Evolutionary conservation across 2,888 invertebrate genomes (phyloP), one percentile per base, ranked within the genome.

Genomic region (Amblyjoppa fuscipennis): DNA sequence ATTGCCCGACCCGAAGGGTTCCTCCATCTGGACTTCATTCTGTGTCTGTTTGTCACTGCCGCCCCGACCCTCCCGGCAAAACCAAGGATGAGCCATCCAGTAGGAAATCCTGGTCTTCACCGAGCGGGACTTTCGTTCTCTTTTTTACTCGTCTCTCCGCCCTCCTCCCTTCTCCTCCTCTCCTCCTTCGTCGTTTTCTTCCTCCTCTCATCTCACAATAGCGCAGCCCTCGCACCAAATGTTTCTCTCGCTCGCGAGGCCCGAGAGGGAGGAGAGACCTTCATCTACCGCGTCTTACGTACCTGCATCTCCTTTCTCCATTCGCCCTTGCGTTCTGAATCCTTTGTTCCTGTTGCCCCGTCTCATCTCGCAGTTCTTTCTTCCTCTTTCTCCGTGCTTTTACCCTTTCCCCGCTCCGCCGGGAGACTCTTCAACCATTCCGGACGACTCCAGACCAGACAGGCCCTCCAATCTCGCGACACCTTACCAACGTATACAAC

Each of bases 1-100:
- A 93, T 93, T 91, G 90, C 89, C 84, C 89, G 89, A 88, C 84
- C 89, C 84, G 85, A 83, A 89, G 87, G 87, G 87, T 87, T 87
- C 86, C 84, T 80, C 85, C 25, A 45, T 61, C 80, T 81, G 71
- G 66, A 53, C 78, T 73, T 31, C 51, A 59, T 28, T 53, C 51
- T 25, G 41, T 61, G 53, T 49, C 56, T 87, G 25, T 49, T 49
- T 25, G 59, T 28, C 28, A 13, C 28, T 28, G 13, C 4, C 28
- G 25, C 84, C 79, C 73, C 85, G 68, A 87, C 81, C 82, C 76
- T 41, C 64, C 59, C 64, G 59, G 59, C 76, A 75, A 25, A 56
- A 31, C 56, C 38, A 59, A 28, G 75, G 83, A 84, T 75, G 83
- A 76, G 75, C 31, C 34, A 11, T 38, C 38, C 13, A 25, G 6